Conservation (phyloP, 35 echinoderm and acorn worm species). For the Heliocidaris tuberculata region DNA sequence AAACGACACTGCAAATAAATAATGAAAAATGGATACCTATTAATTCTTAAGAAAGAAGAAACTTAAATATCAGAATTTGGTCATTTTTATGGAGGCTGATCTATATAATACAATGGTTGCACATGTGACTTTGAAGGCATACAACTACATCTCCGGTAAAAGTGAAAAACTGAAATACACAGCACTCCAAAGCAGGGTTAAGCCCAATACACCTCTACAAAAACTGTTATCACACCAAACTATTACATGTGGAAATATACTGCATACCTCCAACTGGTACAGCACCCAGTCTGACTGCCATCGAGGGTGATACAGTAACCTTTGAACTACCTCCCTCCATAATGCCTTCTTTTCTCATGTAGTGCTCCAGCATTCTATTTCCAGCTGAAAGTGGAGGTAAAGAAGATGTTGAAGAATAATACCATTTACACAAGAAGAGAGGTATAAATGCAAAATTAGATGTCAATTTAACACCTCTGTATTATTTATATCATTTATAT, state of each 20-base stretch:
- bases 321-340: slow-evolving; percentile 60
- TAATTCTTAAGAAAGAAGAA: no score
- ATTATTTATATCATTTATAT: no score
- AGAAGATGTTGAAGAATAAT: background rate
- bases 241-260: background rate
- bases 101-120: no score
- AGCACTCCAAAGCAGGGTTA: background rate
- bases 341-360: slow-evolving; percentile 95
- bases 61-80: no score
- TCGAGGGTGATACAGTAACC: slow-evolving; percentile 87
- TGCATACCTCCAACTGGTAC: slow-evolving; percentile 78
- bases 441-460: background rate
- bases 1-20: no score
- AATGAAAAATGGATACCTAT: no score
- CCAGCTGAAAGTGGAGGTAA: slow-evolving; percentile 67
- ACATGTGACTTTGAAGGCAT: no score
- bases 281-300: slow-evolving; percentile 93
- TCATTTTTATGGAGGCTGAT: no score
- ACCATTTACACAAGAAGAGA: background rate
- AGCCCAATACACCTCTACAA: background rate
- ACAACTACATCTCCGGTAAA: no score
- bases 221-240: background rate
- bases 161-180: no score
- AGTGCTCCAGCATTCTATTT: slow-evolving; percentile 95
- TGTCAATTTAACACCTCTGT: no score